Evolutionary conservation across 2,888 invertebrate species (phyloP), one percentile per base, ranked within the genome.

Genomic region (Cacoxenus indagator): DNA sequence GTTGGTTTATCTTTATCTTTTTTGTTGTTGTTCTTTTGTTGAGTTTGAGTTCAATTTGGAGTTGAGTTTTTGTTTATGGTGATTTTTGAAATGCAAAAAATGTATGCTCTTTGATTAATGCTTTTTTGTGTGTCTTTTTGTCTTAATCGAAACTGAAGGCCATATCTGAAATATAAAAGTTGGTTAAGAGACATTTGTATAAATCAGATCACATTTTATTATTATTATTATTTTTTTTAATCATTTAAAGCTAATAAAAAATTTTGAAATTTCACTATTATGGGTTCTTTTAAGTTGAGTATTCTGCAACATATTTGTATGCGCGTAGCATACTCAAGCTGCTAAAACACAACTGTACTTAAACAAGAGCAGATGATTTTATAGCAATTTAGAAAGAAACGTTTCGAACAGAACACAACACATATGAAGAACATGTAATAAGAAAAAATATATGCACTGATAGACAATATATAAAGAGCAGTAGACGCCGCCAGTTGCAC

Each of bases 121-220:
- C 31, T 29, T 37, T 65, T 46, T 22, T 64, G 19, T 22, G 19
- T 48, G 51, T 61, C 29, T 51, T 27, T 51, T 48, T 48, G 26
- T 74, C 78, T 81, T 87, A 87, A 85, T 87, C 87, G 85, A 88
- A 87, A 87, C 85, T 87, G 87, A 87, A 87, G 85, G 85, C 87
- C 87, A 87, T 85, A 85, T 87, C 88, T 87, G 87, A 85, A 87
- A 87, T 81, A 83, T 80, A 85, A 79, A 80, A 83, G 78, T 80
- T 78, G 74, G 70, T 76, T 76, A 82, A 62, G 37, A 62, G n/a
- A 46, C 46, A 46, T 46, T 46, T 46, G 17, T 46, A n/a, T 46
- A 46, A 17, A 17, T 22, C 26, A 31, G 31, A 57, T 26, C 5
- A 27, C 22, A 24, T 54, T 54, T 31, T 5, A 31, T 57, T 9